Conservation (phyloP, 2,113 vertebrate genomes). For the Ailuropoda melanoleuca region DNA sequence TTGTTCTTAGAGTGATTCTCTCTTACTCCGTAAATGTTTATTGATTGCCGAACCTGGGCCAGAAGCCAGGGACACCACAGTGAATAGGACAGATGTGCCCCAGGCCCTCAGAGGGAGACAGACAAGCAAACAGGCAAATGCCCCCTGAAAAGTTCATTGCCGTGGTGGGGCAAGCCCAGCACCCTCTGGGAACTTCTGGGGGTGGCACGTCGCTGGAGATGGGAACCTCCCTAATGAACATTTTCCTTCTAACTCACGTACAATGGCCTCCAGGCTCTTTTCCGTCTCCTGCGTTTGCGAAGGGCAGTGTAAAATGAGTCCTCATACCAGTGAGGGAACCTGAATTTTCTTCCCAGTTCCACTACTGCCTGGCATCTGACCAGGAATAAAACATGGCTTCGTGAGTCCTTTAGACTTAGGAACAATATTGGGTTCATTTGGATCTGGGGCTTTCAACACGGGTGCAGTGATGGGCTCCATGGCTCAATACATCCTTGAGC, state of each 20-base stretch:
- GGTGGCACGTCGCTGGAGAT: too few relatives aligned
- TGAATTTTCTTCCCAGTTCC: neutral
- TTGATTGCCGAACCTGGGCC: neutral
- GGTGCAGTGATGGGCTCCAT: neutral
- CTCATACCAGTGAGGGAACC: neutral
- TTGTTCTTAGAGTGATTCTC: neutral
- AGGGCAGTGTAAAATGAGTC: neutral
- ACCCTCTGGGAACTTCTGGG: neutral
- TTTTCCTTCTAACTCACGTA: neutral
- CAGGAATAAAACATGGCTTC: neutral
- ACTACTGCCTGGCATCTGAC: fast-evolving
- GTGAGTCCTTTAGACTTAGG: neutral
- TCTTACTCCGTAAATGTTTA: neutral
- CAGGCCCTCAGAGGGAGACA: neutral
- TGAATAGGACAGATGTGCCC: neutral
- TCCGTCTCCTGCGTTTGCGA: fast-evolving
- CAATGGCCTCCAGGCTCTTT: too few relatives aligned
- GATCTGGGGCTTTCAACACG: neutral
- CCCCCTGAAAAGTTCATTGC: neutral
- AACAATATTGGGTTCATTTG: neutral
- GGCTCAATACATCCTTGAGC: neutral
- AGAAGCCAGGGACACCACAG: neutral
- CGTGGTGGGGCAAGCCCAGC: fast-evolving
- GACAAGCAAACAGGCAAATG: too few relatives aligned
- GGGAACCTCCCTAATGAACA: neutral